phyloP scores from a whole-genome alignment of 35 echinoderm and acorn worm genomes.

The Strongylocentrotus purpuratus region DNA sequence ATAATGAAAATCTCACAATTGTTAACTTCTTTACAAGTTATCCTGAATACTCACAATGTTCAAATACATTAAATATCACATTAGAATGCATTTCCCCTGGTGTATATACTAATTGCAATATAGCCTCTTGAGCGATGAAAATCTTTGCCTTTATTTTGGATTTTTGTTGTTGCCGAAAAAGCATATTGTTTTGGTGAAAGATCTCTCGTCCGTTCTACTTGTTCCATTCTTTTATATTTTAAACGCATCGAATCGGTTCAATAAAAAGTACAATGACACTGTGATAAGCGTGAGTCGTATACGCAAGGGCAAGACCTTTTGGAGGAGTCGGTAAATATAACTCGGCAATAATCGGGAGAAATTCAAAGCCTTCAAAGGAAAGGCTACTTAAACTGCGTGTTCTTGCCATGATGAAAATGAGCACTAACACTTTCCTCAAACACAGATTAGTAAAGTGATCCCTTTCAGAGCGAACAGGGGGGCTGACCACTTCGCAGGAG shows the following conservation, averaged over 20 bases:
- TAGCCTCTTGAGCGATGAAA: too few species aligned
- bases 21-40: too few species aligned
- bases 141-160: neutral
- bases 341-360: neutral
- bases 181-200: neutral
- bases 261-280: neutral
- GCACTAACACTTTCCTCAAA: conserved; percentile 33
- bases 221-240: neutral
- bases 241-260: neutral
- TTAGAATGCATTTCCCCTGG: too few species aligned
- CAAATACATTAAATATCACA: too few species aligned
- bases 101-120: too few species aligned
- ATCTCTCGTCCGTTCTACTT: neutral
- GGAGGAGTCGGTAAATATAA: neutral
- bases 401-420: neutral
- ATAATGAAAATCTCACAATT: too few species aligned
- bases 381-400: neutral
- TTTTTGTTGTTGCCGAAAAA: neutral
- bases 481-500: neutral
- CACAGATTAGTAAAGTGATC: neutral
- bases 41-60: too few species aligned
- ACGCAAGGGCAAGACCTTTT: neutral
- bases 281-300: neutral
- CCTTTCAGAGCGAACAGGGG: neutral
- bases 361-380: neutral